These are phyloP conservation scores for Aleiodes leptofemur DNA, from an alignment of 2,888 invertebrate genomes.

Conservation along the genomic window DNA sequence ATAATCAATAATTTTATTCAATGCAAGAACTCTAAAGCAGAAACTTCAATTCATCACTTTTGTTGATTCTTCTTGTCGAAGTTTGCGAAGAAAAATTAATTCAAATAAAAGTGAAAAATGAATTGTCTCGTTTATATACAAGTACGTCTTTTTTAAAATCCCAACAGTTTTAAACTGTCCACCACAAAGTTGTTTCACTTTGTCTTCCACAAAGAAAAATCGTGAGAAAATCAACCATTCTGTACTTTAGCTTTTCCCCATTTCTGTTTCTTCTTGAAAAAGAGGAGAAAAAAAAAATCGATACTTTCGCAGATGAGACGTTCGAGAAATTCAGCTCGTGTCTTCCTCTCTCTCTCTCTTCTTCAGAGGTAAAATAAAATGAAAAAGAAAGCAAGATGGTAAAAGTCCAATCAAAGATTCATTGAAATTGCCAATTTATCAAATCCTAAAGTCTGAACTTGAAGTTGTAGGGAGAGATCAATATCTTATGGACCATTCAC, in stretches of 20 bases:
- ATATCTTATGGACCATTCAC: slow-evolving; percentile 56
- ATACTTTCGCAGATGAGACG: slow-evolving; percentile 35
- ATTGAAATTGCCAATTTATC: slow-evolving; percentile 30
- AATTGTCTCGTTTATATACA: slow-evolving; percentile 14
- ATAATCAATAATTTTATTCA: too few relatives aligned
- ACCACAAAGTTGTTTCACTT: slow-evolving; percentile 40
- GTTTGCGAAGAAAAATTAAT: background rate
- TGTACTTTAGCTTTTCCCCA: background rate
- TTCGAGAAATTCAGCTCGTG: slow-evolving; percentile 19
- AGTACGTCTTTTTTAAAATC: slow-evolving; percentile 13
- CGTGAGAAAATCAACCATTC: slow-evolving; percentile 33
- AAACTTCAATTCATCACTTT: too few relatives aligned
- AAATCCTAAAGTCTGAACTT: slow-evolving; percentile 36
- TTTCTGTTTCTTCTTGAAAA: background rate
- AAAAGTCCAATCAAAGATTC: slow-evolving; percentile 38
- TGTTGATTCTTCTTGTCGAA: too few relatives aligned
- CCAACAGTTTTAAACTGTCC: slow-evolving; percentile 40
- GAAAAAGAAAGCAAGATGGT: background rate
- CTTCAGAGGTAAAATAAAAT: too few relatives aligned
- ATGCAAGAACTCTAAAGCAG: too few relatives aligned
- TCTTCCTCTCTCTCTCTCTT: background rate
- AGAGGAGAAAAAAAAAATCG: slow-evolving; percentile 27
- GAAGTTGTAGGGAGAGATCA: slow-evolving; percentile 58
- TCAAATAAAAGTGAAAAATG: slow-evolving; percentile 12
- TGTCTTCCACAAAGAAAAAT: slow-evolving; percentile 29